Evolutionary conservation across 1,140 invertebrate genomes (phyloP).

Genomic region (Drosophila subpulchrella): DNA sequence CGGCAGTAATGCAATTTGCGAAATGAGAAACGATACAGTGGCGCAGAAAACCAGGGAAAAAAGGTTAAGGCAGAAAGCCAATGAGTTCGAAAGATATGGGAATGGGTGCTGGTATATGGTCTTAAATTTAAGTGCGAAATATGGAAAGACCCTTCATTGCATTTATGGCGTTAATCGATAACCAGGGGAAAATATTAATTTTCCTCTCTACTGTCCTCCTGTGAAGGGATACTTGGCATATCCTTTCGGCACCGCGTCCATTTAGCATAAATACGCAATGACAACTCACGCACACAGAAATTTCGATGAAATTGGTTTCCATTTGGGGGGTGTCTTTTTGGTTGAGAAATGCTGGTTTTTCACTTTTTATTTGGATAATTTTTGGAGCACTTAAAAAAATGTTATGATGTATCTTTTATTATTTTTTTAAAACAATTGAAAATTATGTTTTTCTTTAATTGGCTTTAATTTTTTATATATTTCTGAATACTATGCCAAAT

Average conservation of each 20-base stretch:
- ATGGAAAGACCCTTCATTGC: neutral
- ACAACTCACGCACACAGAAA: conserved; percentile 43
- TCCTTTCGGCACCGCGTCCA: conserved; percentile 53
- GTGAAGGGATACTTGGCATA: conserved; percentile 15
- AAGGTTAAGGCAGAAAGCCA: neutral
- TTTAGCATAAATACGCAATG: conserved; percentile 76
- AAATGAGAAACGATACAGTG: conserved; percentile 63
- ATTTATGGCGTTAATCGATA: conserved; percentile 18
- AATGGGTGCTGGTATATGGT: neutral
- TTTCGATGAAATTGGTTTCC: conserved; percentile 57
- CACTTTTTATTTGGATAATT: conserved; percentile 37
- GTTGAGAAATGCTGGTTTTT: conserved; percentile 46
- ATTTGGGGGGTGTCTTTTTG: conserved; percentile 4
- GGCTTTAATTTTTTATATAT: too few species aligned
- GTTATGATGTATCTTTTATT: too few species aligned
- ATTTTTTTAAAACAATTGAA: too few species aligned
- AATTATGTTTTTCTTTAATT: too few species aligned
- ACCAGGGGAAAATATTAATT: conserved; percentile 6
- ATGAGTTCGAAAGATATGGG: conserved; percentile 13
- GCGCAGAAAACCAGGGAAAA: conserved; percentile 2
- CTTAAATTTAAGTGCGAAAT: conserved; percentile 18
- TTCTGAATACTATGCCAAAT: too few species aligned
- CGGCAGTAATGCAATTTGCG: conserved; percentile 71
- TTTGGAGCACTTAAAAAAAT: too few species aligned
- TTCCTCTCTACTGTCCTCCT: conserved; percentile 26